Evolutionary conservation across 1,140 invertebrate species (phyloP).

Genomic region (Drosophila virilis): DNA sequence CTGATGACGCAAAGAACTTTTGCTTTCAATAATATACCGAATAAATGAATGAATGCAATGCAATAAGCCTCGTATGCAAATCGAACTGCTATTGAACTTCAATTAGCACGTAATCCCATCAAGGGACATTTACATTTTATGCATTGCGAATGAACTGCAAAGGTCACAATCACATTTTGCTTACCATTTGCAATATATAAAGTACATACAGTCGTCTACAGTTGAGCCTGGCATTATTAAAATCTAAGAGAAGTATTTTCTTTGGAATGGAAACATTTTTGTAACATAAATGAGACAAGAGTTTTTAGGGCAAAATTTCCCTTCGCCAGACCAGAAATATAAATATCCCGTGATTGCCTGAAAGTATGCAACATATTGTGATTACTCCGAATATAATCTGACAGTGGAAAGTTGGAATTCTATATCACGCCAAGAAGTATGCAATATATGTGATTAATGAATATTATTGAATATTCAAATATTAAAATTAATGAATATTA

Average conservation of each 20-base stretch:
- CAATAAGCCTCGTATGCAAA: conserved; percentile 8
- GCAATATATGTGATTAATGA: too few species aligned
- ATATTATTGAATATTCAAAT: too few species aligned
- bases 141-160: conserved; percentile 2
- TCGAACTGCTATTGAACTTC: conserved; percentile 40
- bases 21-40: conserved; percentile 23
- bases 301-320: too few species aligned
- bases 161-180: neutral
- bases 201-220: neutral
- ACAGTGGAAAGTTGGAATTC: too few species aligned
- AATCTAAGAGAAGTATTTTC: neutral
- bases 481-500: too few species aligned
- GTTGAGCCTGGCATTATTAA: neutral
- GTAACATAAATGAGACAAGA: too few species aligned
- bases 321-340: too few species aligned
- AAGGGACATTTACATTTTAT: neutral
- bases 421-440: neutral
- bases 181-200: conserved; percentile 6
- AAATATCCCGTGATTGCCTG: neutral
- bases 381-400: too few species aligned
- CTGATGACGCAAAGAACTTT: conserved; percentile 45
- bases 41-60: conserved; percentile 15
- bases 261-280: too few species aligned
- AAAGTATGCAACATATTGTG: conserved; percentile 12
- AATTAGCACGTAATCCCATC: conserved; percentile 31